Evolutionary conservation across 1,140 invertebrate genomes (phyloP).

Genomic region (Arctopsyche grandis): DNA sequence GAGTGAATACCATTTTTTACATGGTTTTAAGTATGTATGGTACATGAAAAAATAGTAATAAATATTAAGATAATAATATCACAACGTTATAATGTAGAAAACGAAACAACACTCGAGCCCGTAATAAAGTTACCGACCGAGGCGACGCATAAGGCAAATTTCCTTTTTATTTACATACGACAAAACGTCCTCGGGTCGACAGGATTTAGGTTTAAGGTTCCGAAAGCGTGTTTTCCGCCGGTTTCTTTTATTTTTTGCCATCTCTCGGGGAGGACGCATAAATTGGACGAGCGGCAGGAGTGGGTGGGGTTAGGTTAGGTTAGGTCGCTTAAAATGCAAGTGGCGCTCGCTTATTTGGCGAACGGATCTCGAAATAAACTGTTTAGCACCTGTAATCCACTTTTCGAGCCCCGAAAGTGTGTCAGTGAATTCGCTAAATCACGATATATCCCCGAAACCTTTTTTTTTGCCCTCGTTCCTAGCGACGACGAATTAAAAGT

Average conservation of each 20-base stretch:
- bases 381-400: constrained; percentile 43
- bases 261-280: background rate
- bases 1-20: too few relatives aligned
- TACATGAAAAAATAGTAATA: too few relatives aligned
- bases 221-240: constrained; percentile 1
- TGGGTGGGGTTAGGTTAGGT: background rate
- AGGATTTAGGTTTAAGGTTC: constrained; percentile 23
- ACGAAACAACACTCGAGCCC: too few relatives aligned
- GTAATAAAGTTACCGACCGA: too few relatives aligned
- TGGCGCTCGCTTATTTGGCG: constrained; percentile 27
- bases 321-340: constrained; percentile 39
- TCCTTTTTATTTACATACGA: constrained; percentile 22
- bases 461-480: constrained; percentile 40
- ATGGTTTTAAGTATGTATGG: too few relatives aligned
- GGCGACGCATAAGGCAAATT: too few relatives aligned
- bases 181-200: constrained; percentile 12
- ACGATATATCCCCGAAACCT: constrained; percentile 33
- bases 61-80: too few relatives aligned
- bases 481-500: constrained; percentile 49
- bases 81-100: too few relatives aligned
- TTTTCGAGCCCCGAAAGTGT: background rate
- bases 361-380: constrained; percentile 37
- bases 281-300: constrained; percentile 20
- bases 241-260: constrained; percentile 1
- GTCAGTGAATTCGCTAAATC: constrained; percentile 15